Evolutionary conservation across 1,140 invertebrate genomes (phyloP).

Genomic region (Cotesia glomerata): DNA sequence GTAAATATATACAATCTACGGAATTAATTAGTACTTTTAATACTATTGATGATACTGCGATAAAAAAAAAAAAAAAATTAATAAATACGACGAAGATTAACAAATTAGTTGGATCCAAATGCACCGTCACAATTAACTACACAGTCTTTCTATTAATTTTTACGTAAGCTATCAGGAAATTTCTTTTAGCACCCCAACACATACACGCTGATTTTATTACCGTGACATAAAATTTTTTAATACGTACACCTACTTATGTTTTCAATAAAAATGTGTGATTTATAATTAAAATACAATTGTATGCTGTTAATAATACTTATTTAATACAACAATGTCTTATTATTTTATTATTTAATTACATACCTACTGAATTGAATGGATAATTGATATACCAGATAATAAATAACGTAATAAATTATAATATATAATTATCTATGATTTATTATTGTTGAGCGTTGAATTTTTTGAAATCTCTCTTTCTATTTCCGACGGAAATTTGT

Average conservation of each 20-base stretch:
- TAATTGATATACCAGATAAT: neutral
- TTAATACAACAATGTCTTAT: conserved; percentile 39
- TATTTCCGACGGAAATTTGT: neutral
- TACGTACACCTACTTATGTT: too few species aligned
- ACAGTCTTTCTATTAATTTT: neutral
- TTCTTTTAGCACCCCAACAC: neutral
- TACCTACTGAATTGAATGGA: neutral
- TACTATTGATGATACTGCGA: too few species aligned
- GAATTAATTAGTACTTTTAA: neutral
- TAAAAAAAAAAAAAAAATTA: too few species aligned
- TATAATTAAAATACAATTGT: conserved; percentile 45
- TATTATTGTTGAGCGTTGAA: neutral
- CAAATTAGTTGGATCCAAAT: too few species aligned
- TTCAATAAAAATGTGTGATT: conserved; percentile 48
- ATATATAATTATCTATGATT: neutral
- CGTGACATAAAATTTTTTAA: neutral
- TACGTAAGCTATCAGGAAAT: neutral
- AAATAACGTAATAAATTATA: neutral
- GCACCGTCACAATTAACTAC: neutral
- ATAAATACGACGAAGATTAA: too few species aligned
- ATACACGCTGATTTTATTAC: neutral
- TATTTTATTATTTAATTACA: conserved; percentile 4
- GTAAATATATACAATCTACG: neutral
- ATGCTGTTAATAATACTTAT: conserved; percentile 51
- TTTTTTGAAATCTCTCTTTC: neutral